These are phyloP conservation scores for Platycheirus albimanus DNA, from an alignment of 2,888 invertebrate genomes.

Conservation along the genomic window DNA sequence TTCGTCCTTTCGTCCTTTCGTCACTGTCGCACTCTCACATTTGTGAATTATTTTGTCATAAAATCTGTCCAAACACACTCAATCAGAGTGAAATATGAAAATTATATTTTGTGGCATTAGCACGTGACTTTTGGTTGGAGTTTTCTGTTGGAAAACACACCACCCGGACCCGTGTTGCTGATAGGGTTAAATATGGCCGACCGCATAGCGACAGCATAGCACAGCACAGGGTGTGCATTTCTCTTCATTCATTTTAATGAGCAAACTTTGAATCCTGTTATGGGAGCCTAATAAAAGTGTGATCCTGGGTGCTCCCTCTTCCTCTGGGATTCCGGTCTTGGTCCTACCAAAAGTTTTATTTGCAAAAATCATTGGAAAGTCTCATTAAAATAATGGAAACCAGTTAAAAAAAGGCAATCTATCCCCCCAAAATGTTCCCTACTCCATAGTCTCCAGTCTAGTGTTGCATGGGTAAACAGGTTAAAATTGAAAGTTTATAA, in stretches of 20 bases:
- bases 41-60: conserved; percentile 63
- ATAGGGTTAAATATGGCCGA: conserved; percentile 27
- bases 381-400: conserved; percentile 68
- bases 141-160: not conserved
- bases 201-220: too few species aligned
- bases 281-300: not conserved
- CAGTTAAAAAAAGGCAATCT: conserved; percentile 19
- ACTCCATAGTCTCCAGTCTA: not conserved
- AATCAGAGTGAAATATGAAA: conserved; percentile 53
- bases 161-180: too few species aligned
- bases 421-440: not conserved
- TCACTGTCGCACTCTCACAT: too few species aligned
- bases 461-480: conserved; percentile 11
- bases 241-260: conserved; percentile 66
- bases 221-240: conserved; percentile 19
- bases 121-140: conserved; percentile 68
- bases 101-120: conserved; percentile 71
- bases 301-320: not conserved
- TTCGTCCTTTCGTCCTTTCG: not conserved
- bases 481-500: conserved; percentile 63
- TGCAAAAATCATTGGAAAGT: conserved; percentile 66
- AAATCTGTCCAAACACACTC: conserved; percentile 55
- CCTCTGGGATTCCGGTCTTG: conserved; percentile 3
- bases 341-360: conserved; percentile 65
- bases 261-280: conserved; percentile 61